Evolutionary conservation across 1,140 invertebrate genomes (phyloP), one percentile per base, ranked within the genome.

Genomic region (Telenomus remus): DNA sequence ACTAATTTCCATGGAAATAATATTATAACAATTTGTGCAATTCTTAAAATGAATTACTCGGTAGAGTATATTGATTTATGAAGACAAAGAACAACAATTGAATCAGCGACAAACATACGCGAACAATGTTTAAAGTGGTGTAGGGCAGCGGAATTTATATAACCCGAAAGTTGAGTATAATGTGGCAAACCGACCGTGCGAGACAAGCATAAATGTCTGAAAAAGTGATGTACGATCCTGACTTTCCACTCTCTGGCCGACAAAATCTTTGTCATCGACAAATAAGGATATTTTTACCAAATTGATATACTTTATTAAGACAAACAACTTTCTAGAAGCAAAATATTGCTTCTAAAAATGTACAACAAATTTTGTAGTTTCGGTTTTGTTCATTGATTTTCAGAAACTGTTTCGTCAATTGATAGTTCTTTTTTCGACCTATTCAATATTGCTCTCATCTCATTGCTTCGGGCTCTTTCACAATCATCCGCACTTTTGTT

Each of bases 151-250:
- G 81, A 83, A 82, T 81, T 82, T 79, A 81, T 82, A 81, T 80
- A 82, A 82, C 70, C 81, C 74, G 75, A 65, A 82, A 83, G 79
- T 81, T 80, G 78, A 81, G 76, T 79, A 80, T 81, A 82, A 82
- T 79, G 80, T 78, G 78, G 80, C 76, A 84, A 84, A 81, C 71
- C 72, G 79, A 76, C 46, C 69, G 72, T 63, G 72, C 79, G 70
- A 79, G 76, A 78, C 80, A 82, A 61, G 79, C 80, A 82, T 83
- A 81, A 83, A 82, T 77, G 81, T 81, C 79, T 80, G 69, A 69
- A 14, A 37, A 49, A 47, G 79, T 83, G 82, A 83, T 83, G 76
- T 80, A 83, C 70, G 77, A 44, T 57, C 66, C 71, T 60, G 61
- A 80, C 75, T 77, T 81, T 78, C 55, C 48, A 47, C 57, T 39